Evolutionary conservation across 2,797 vertebrate genomes (phyloP), one percentile per base, ranked within the genome.

Genomic region (Chanos chanos): DNA sequence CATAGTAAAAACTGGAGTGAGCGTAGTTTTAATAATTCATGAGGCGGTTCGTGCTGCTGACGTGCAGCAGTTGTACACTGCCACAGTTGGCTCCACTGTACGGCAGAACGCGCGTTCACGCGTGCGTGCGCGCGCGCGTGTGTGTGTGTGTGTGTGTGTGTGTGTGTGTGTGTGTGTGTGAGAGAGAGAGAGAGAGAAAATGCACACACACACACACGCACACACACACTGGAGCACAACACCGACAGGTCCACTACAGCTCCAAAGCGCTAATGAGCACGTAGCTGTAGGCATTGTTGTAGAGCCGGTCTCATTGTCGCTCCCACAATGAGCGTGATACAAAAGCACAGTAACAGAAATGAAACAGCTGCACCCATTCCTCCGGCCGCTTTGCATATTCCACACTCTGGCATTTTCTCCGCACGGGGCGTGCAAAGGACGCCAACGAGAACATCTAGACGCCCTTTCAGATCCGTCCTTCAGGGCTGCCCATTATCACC

Each of bases 311-410:
- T 48, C 47, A 19, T 57, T 52, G 30, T 24, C 15, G 37, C 34
- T 59, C 40, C 52, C 59, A 59, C 49, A 30, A 64, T 63, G 41
- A 61, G 34, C 49, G 37, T 61, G 40, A 48, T 33, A 63, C 55
- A 53, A 50, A n/a, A 68, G 47, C 61, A 65, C 65, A 62, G 69
- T 61, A 50, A 55, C 61, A 60, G 55, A 64, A 68, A 31, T 41
- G 33, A 67, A 59, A 67, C 70, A 72, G 70, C 70, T 72, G 64
- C 64, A 63, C 72, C 58, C n/a, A 67, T 43, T 48, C 44, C 51
- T 49, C 59, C 47, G 43, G 43, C 34, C 37, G n/a, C 57, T 70
- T 60, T 58, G 45, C 24, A 31, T 53, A 41, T 57, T 41, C 58
- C 15, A 21, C 7, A 21, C 16, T 18, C n/a, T 33, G 67, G 21